Conservation (phyloP, 2,113 vertebrate species). For the Leptobrachium leishanense region DNA sequence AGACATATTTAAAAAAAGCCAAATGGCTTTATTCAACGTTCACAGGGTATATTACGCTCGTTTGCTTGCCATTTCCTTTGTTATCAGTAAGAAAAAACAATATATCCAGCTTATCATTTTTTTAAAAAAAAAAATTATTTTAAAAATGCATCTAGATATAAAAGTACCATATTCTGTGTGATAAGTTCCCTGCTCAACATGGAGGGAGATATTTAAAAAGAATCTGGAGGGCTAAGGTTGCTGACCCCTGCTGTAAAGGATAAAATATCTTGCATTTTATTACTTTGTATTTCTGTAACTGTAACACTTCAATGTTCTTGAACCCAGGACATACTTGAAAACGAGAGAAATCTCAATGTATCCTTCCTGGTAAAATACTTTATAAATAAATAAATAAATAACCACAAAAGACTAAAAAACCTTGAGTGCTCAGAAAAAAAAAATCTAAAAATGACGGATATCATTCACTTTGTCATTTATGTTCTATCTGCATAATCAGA, state of each 20-base stretch:
- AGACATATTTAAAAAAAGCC: neutral
- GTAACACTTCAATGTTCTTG: no score
- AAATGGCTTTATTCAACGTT: neutral
- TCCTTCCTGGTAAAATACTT: no score
- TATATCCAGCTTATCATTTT: neutral
- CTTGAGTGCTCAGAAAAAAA: no score
- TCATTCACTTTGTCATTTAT: neutral
- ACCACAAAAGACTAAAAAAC: no score
- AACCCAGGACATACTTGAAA: no score
- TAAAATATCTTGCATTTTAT: no score
- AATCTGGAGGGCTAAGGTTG: no score
- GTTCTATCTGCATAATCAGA: conserved; percentile 13
- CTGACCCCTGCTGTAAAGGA: no score
- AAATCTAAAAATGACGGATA: neutral
- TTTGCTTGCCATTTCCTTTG: neutral
- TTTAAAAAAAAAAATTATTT: neutral
- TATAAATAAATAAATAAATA: no score
- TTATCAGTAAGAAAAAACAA: conserved; percentile 8
- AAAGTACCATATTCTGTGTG: neutral
- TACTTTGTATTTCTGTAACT: no score
- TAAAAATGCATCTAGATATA: neutral
- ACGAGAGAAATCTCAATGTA: no score
- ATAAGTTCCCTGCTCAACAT: neutral
- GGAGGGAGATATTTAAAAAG: neutral
- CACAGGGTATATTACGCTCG: neutral